Base-by-base conservation (phyloP, 2,797 vertebrate genomes). In the Peromyscus melanophrys region DNA sequence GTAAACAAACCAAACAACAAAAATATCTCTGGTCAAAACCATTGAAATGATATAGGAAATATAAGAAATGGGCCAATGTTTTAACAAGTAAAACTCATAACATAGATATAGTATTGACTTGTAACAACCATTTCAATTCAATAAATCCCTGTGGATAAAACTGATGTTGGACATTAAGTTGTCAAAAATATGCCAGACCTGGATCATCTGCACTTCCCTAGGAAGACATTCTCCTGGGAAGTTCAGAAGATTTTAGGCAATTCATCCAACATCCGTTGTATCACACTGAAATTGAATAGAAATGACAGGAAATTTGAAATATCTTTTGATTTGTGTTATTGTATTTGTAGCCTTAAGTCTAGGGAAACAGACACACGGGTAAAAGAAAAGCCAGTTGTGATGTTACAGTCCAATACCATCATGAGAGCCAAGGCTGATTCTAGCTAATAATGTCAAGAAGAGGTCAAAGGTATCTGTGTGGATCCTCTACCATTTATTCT, bases 1-100 rank as follows among this genome's bases (percentile, higher is more conserved):
- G 83, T n/a, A 90, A 94, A 89, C 12, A 71, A 46, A 21, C 6
- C 40, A 90, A 97, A 83, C 10, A 59, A 91, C 37, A 80, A 65
- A 57, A 81, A 55, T 65, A 23, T 19, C 19, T 49, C 89, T 13
- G 9, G 25, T 73, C 21, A 85, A 95, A 92, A 90, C 81, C 43
- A 84, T 13, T 69, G 10, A 95, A 81, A 16, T 93, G 69, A 81
- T 13, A 65, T 16, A 34, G 6, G 16, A 95, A 93, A 29, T 49
- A 10, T 49, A 86, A 75, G 40, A 90, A 46, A 71, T 5, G 5
- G 87, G 59, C 3, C 82, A 78, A 6, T 85, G 75, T 78, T 88
- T 86, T 90, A 88, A 40, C 82, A 59, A 86, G 55, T 61, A 59
- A 87, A 80, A 89, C n/a, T 43, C 37, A 61, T 14, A 83, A 46